phyloP scores from a whole-genome alignment of 1,140 invertebrate genomes.

The Heliconius eleuchia region DNA sequence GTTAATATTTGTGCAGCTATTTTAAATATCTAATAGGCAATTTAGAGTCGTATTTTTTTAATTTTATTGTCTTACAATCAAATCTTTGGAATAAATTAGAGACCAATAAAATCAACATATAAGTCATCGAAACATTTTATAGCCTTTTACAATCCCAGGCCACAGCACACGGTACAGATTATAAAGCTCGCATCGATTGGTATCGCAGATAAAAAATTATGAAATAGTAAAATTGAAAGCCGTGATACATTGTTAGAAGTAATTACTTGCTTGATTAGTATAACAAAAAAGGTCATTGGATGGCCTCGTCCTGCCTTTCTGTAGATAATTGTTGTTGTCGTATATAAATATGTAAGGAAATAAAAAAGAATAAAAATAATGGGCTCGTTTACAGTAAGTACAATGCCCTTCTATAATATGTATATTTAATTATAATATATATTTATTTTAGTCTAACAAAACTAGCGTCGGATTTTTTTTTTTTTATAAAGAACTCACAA shows the following conservation, averaged over 20 bases:
- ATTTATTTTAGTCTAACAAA: background rate
- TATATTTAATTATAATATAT: background rate
- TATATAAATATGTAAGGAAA: background rate
- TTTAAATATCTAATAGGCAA: background rate
- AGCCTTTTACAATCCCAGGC: background rate
- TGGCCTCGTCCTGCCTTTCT: constrained; percentile 33
- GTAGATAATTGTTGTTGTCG: background rate
- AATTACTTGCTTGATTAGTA: constrained; percentile 44
- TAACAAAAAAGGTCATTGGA: constrained; percentile 43
- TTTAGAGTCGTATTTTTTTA: background rate
- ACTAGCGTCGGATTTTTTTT: too few relatives aligned
- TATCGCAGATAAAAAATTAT: constrained; percentile 30
- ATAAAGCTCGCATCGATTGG: constrained; percentile 22
- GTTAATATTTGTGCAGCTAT: too few relatives aligned
- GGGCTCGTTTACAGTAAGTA: background rate
- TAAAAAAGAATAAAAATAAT: background rate
- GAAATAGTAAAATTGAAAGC: constrained; percentile 32
- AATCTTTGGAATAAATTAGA: background rate
- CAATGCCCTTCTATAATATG: background rate
- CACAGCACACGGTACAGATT: constrained; percentile 23
- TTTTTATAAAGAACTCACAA: too few relatives aligned
- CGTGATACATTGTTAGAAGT: constrained; percentile 32
- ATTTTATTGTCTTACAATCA: background rate
- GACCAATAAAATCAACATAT: background rate
- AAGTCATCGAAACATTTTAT: constrained; percentile 1